Evolutionary conservation across 2,113 vertebrate genomes (phyloP).

Genomic region (Centropristis striata): DNA sequence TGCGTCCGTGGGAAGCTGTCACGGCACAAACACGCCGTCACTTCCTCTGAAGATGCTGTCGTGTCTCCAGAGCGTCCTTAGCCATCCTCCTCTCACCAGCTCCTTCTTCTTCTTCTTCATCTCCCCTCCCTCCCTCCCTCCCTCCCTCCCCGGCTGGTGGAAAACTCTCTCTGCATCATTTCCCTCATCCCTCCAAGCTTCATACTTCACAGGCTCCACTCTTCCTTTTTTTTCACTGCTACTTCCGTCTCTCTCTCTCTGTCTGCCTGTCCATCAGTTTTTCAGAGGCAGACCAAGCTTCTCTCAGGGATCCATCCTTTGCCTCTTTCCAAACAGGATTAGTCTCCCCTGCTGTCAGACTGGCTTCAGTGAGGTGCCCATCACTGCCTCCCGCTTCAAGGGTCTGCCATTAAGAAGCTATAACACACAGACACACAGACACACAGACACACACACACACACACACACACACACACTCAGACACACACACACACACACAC

Average conservation of each 20-base stretch:
- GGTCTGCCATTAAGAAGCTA: conserved; percentile 54
- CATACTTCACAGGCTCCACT: conserved; percentile 63
- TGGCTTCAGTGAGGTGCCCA: conserved; percentile 61
- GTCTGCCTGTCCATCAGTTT: conserved; percentile 56
- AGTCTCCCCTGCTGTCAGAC: conserved; percentile 69
- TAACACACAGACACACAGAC: neutral
- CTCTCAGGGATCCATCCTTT: conserved; percentile 60
- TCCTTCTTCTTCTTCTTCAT: conserved; percentile 6
- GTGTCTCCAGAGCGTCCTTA: conserved; percentile 52
- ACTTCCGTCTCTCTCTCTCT: conserved; percentile 20
- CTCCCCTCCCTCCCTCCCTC: conserved; percentile 17
- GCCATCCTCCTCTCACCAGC: conserved; percentile 32
- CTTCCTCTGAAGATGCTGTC: conserved; percentile 29
- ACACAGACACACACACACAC: too few relatives aligned
- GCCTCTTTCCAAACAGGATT: conserved; percentile 70
- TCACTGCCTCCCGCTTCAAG: conserved; percentile 60
- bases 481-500: conserved; percentile 4
- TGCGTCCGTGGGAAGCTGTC: neutral
- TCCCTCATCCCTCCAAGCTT: conserved; percentile 60
- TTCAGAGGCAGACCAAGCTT: conserved; percentile 40
- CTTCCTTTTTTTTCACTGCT: conserved; percentile 20
- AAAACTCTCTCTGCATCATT: conserved; percentile 62
- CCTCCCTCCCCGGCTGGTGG: conserved; percentile 22
- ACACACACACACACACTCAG: too few relatives aligned
- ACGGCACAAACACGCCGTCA: neutral